Conservation (phyloP, 2,888 invertebrate genomes). For the Morpho deidamia region DNA sequence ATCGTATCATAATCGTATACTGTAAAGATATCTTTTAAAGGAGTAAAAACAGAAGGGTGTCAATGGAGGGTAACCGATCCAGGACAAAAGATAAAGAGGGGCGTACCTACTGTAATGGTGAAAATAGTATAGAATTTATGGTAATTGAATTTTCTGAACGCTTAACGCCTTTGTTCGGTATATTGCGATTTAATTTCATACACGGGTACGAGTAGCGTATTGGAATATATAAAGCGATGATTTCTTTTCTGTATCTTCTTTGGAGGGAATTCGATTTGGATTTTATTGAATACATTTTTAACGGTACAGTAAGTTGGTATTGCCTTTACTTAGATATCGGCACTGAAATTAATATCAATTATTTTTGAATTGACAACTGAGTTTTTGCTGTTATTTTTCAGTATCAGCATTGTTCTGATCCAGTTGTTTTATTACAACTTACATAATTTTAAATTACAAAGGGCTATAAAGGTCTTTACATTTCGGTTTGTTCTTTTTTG, state of each 20-base stretch:
- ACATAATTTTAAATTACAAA: too few relatives aligned
- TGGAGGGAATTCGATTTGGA: background rate
- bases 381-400: too few relatives aligned
- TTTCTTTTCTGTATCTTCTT: background rate
- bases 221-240: conserved; percentile 1
- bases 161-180: conserved; percentile 26
- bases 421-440: too few relatives aligned
- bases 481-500: too few relatives aligned
- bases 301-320: background rate
- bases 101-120: conserved; percentile 26
- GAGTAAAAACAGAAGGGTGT: conserved; percentile 37
- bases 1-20: conserved; percentile 23
- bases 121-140: conserved; percentile 37
- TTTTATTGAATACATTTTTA: background rate
- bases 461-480: too few relatives aligned
- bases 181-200: conserved; percentile 20
- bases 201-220: conserved; percentile 3
- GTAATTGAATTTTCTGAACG: conserved; percentile 42
- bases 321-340: too few relatives aligned
- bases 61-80: conserved; percentile 43
- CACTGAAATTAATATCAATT: too few relatives aligned
- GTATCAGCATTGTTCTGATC: too few relatives aligned
- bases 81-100: conserved; percentile 39
- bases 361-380: too few relatives aligned
- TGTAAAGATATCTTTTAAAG: conserved; percentile 22